Evolutionary conservation across 2,113 vertebrate species (phyloP), one percentile per base, ranked within the genome.

Genomic region (Otis tarda): DNA sequence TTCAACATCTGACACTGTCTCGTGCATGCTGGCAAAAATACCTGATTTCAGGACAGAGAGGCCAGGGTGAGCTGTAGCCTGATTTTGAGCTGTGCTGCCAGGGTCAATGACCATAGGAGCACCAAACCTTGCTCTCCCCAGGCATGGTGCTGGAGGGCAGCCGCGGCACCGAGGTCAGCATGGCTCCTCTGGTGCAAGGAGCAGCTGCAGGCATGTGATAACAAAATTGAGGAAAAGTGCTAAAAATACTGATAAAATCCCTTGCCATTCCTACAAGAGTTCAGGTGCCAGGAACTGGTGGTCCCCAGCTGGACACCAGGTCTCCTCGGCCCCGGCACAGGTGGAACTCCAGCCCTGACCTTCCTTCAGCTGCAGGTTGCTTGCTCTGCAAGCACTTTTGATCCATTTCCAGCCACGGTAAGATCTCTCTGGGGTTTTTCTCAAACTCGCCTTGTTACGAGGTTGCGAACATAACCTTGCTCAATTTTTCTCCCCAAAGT

Each of bases 171-270:
- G 0, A 14, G 49, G 53, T 22, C 63, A 37, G 16, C 41, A 37
- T 0, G 1, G 43, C 37, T 75, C 9, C 67, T 55, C 24, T 0
- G 0, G n/a, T 19, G 5, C 43, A 56, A 77, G 37, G 27, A 89
- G n/a, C 50, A 87, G 56, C 45, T 74, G 30, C 3, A 1, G 33
- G 9, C 22, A 6, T 0, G 0, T 45, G 65, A 39, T 68, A 53
- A 65, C 17, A 6, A 37, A 49, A 33, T 83, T 64, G 19, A 70
- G 28, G 37, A 47, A 31, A 53, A 78, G 19, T 23, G 12, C 28
- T 77, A 47, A 87, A 90, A 92, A n/a, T 59, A 67, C 31, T 2
- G 3, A 12, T 5, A 19, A 28, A 65, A 23, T 81, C n/a, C 37
- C 23, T 87, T 89, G 73, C 24, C 5, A 2, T 56, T 85, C 27